Conservation (phyloP, 53 echinoderm and acorn worm genomes). For the Glandiceps talaboti region DNA sequence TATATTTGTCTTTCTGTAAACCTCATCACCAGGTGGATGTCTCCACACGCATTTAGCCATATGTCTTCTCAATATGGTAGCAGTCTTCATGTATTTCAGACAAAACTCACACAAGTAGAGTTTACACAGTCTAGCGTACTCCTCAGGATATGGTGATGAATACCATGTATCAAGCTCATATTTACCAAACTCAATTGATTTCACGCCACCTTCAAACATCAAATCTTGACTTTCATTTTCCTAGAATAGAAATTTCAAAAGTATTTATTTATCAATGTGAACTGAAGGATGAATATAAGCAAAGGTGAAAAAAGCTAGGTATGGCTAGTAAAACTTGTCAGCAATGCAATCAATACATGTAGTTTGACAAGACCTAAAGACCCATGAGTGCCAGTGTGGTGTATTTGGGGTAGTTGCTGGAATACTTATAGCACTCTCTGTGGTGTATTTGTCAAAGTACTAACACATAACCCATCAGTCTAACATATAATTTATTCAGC, state of each 20-base stretch:
- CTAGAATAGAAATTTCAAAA: no score
- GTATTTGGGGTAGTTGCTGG: no score
- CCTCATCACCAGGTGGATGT: slow-evolving; percentile 95
- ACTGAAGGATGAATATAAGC: no score
- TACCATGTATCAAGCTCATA: slow-evolving; percentile 99
- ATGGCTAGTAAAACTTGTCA: no score
- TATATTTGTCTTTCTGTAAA: slow-evolving; percentile 71
- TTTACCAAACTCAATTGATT: slow-evolving; percentile 95
- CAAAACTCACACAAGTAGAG: slow-evolving; percentile 98
- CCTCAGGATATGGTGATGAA: slow-evolving; percentile 90
- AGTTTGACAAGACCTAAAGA: no score
- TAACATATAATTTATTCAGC: slow-evolving; percentile 78
- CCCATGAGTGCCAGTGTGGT: no score
- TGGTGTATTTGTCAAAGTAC: no score
- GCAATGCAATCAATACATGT: no score
- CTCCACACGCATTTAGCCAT: slow-evolving; percentile 95
- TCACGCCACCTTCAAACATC: slow-evolving; percentile 62
- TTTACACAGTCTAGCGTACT: slow-evolving; percentile 82
- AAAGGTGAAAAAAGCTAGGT: no score
- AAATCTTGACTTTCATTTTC: slow-evolving; percentile 47
- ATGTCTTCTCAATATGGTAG: slow-evolving; percentile 81
- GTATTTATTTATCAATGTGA: no score
- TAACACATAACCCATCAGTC: no score
- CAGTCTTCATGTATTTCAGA: slow-evolving; percentile 91
- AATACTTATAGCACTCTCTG: no score